Evolutionary conservation across 2,113 vertebrate species (phyloP), one percentile per base, ranked within the genome.

Genomic region (Corythaixoides concolor): DNA sequence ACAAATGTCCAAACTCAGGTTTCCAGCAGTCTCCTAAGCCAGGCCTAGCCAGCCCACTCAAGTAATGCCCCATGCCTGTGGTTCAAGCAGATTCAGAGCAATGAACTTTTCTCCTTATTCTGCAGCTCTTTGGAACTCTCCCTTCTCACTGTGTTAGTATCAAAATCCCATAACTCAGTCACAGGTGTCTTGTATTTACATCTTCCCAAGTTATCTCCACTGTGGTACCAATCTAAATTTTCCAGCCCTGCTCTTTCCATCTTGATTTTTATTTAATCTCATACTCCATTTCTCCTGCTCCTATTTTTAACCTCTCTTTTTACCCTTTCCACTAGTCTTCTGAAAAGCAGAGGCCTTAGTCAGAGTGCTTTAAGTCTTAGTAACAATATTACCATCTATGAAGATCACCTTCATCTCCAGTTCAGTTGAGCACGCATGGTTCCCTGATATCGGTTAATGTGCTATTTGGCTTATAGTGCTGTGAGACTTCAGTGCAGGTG

Each of bases 351-450:
- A n/a, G n/a, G 19, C 30, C 45, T 58, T 23, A 59, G 27, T 37
- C 58, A 56, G 39, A 19, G 33, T n/a, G 23, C 37, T 80, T 27
- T 47, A 84, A 87, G 66, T 73, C n/a, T 81, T 55, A 88, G 27
- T 49, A 84, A 53, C 32, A 83, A n/a, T 45, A 88, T n/a, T 58
- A 22, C 23, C 13, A 64, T 23, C 23, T 52, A 39, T 2, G 11
- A 81, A 78, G 43, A 60, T 45, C 17, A 66, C 19, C 67, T 89
- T 75, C 67, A 39, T 12, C 78, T 84, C 33, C 76, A 73, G 55
- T 32, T 66, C 0, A 0, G 62, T 23, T 39, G 83, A 92, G 41
- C 56, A 37, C 1, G 0, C 8, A 4, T 4, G 0, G 52, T 6
- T 91, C 68, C 80, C 86, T 63, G 39, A 63, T 1, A 11, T 0